Conservation (phyloP, 2,113 vertebrate species). For the Capreolus pygargus region DNA sequence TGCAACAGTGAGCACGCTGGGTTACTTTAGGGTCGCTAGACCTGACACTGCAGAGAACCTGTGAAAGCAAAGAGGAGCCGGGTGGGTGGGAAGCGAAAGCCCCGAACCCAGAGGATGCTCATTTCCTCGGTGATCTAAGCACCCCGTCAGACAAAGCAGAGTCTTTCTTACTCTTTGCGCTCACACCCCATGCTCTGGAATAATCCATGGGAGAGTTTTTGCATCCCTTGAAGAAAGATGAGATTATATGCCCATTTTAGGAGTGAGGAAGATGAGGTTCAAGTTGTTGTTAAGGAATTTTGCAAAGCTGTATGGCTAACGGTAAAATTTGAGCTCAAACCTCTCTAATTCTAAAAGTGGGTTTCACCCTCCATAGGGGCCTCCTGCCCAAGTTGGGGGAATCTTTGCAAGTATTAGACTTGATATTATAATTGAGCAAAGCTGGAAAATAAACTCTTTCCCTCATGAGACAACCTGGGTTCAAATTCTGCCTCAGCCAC, state of each 20-base stretch:
- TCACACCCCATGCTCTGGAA: background rate
- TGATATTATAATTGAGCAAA: background rate
- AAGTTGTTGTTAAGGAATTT: background rate
- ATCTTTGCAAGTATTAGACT: background rate
- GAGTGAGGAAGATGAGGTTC: background rate
- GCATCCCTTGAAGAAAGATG: background rate
- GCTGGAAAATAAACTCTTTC: background rate
- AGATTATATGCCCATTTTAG: background rate
- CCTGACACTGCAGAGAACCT: background rate
- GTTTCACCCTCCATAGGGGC: background rate
- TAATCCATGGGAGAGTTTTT: background rate
- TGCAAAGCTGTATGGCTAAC: background rate
- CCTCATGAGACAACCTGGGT: background rate
- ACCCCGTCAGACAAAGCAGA: background rate
- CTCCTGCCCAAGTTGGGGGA: background rate
- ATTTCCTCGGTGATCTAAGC: background rate
- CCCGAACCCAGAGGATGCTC: background rate
- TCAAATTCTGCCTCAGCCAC: background rate
- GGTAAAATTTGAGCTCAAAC: background rate
- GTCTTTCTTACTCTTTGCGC: background rate
- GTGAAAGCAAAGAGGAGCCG: background rate
- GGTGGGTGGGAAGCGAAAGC: background rate
- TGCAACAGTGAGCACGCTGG: background rate
- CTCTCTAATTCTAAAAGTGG: background rate
- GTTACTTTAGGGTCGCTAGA: background rate